These are phyloP conservation scores for Lophura nycthemera DNA, from an alignment of 2,113 vertebrate species.

Conservation along the genomic window DNA sequence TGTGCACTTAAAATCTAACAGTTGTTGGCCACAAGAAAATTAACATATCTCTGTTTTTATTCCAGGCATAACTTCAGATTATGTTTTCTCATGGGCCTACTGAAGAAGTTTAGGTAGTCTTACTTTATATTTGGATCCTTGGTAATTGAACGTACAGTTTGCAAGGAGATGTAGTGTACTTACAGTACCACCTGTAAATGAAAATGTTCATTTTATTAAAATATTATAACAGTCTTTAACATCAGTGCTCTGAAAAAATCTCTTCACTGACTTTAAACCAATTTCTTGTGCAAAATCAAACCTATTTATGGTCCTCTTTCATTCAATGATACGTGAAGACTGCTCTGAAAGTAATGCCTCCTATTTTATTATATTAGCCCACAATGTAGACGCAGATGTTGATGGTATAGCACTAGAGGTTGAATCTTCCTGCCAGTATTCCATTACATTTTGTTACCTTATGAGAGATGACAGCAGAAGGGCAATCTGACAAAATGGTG, in stretches of 20 bases:
- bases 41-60: not conserved
- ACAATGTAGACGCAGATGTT: not conserved
- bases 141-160: not conserved
- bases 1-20: not conserved
- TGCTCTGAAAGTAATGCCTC: not conserved
- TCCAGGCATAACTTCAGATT: not conserved
- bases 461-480: not conserved
- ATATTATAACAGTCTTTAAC: not conserved
- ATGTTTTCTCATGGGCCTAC: not conserved
- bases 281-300: not conserved
- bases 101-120: not conserved
- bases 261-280: not conserved
- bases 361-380: not conserved
- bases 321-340: not conserved
- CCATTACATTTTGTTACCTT: not conserved
- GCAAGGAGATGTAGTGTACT: not conserved
- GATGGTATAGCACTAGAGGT: not conserved
- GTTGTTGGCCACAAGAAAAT: not conserved
- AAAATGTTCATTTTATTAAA: not conserved
- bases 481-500: not conserved
- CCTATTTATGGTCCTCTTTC: not conserved
- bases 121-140: not conserved
- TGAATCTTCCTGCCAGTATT: not conserved
- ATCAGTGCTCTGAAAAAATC: not conserved
- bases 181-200: not conserved